Evolutionary conservation across 2,113 vertebrate genomes (phyloP).

Genomic region (Deroptyus accipitrinus): DNA sequence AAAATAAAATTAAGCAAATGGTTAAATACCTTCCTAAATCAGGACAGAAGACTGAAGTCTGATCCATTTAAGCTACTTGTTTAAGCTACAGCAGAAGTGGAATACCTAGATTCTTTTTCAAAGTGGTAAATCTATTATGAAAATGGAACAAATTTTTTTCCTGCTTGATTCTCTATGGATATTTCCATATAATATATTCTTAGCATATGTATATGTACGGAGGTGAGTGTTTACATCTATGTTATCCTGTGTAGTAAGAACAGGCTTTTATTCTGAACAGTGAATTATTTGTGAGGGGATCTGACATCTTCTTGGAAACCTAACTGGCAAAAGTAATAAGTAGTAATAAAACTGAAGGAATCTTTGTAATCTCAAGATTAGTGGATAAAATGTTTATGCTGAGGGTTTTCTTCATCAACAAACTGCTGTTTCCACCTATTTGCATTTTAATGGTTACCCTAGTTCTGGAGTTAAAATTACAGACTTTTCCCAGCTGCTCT

Average conservation of each 20-base stretch:
- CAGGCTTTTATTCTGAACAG: not conserved
- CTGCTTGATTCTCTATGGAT: not conserved
- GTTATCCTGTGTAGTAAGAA: not conserved
- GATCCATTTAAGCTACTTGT: slow-evolving; percentile 8
- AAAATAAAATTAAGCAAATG: slow-evolving; percentile 41
- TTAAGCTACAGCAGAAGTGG: not conserved
- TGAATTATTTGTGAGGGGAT: slow-evolving; percentile 8
- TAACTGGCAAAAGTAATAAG: not conserved
- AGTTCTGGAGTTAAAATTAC: slow-evolving; percentile 72
- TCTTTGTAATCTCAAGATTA: slow-evolving; percentile 6
- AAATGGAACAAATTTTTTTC: not conserved
- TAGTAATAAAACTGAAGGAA: not conserved
- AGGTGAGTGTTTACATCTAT: not conserved
- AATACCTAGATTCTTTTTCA: not conserved
- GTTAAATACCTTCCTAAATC: slow-evolving; percentile 45
- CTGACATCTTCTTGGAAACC: slow-evolving; percentile 8
- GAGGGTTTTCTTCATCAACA: slow-evolving; percentile 15
- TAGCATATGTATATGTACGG: not conserved
- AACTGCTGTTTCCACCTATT: slow-evolving; percentile 64
- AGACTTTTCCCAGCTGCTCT: slow-evolving; percentile 77
- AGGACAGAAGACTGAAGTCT: slow-evolving; percentile 1
- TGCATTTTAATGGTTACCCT: slow-evolving; percentile 76
- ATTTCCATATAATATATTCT: not conserved
- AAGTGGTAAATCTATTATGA: not conserved
- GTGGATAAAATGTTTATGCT: slow-evolving; percentile 43